Evolutionary conservation across 2,113 vertebrate genomes (phyloP), one percentile per base, ranked within the genome.

Genomic region (Hipposideros armiger): DNA sequence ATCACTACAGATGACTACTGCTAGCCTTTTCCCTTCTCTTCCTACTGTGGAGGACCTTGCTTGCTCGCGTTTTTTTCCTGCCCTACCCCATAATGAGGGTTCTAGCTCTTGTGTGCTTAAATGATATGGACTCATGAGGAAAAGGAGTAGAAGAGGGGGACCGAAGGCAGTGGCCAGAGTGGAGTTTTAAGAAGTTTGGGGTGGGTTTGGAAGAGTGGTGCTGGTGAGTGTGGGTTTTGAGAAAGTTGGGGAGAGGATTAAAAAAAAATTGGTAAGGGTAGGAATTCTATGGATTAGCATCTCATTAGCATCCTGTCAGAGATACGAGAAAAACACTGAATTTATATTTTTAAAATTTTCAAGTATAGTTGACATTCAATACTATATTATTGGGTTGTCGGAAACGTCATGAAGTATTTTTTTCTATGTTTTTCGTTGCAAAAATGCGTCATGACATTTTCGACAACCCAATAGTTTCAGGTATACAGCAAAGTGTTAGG

Each of bases 341-440:
- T 87, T 87, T 54, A 54, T 95, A 42, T 86, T 83, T 95, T 80
- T 58, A 50, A 58, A 28, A 30, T 64, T 64, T 64, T 64, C 60
- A 14, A 30, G 13, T 64, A 30, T 4, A 30, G 26, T 64, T 11
- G 28, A 64, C 28, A 30, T 64, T 64, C 60, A 64, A 64, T 64
- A 30, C 11, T 64, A 64, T 13, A 64, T 64, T 62, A 36, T 36
- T 36, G 36, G 36, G 36, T 36, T 36, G 36, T 36, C 36, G 36
- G 36, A 36, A 36, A 36, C 36, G 36, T 36, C 36, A 36, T 36
- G 36, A 36, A 2, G 36, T 36, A 36, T 36, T 36, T 36, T 36
- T 36, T 36, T 36, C 36, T 36, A 36, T 36, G 36, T 36, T 36
- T 36, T 36, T 36, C 36, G 36, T 36, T 36, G 36, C 36, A 36